A percentile compares a stretch with the other conserved stretches of the same genome.
Evolutionary conservation across 1,140 invertebrate genomes (phyloP).

Genomic region (Heterodera carotae): DNA sequence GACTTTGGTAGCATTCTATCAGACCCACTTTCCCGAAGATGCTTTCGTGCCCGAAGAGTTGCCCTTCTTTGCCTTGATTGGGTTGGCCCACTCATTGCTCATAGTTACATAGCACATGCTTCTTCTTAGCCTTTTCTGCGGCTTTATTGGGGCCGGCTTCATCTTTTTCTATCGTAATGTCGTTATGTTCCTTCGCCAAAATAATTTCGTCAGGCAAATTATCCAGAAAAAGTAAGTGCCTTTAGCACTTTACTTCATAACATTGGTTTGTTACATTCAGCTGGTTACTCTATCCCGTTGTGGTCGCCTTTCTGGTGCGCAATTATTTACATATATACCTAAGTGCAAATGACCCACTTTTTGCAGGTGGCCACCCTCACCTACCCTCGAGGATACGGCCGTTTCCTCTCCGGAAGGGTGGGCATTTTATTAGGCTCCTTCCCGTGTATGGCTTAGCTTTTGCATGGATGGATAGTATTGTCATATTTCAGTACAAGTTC

Average conservation of each 20-base stretch:
- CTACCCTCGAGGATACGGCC: constrained; percentile 59
- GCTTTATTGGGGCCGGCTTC: constrained; percentile 58
- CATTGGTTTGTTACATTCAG: constrained; percentile 44
- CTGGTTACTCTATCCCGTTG: constrained; percentile 61
- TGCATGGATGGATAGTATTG: too few species aligned
- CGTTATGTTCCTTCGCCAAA: constrained; percentile 62
- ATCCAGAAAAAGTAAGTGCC: constrained; percentile 60
- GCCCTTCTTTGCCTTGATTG: constrained; percentile 88
- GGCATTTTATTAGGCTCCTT: constrained; percentile 10
- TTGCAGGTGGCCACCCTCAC: constrained; percentile 51
- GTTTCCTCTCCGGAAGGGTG: constrained; percentile 61
- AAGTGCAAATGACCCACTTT: neutral
- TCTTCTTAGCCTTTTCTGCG: constrained; percentile 47
- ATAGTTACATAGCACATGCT: neutral
- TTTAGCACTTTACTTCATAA: neutral
- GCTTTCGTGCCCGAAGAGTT: constrained; percentile 96
- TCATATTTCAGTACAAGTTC: constrained; percentile 58
- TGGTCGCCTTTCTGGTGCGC: constrained; percentile 58
- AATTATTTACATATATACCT: neutral
- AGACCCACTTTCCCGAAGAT: constrained; percentile 89
- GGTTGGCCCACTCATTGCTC: constrained; percentile 68
- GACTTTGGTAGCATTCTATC: constrained; percentile 91
- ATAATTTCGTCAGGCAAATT: constrained; percentile 53
- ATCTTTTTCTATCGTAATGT: constrained; percentile 57
- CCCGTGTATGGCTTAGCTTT: too few species aligned